These are phyloP conservation scores for Drosophila baimaii DNA, from an alignment of 1,140 invertebrate genomes.

Conservation along the genomic window DNA sequence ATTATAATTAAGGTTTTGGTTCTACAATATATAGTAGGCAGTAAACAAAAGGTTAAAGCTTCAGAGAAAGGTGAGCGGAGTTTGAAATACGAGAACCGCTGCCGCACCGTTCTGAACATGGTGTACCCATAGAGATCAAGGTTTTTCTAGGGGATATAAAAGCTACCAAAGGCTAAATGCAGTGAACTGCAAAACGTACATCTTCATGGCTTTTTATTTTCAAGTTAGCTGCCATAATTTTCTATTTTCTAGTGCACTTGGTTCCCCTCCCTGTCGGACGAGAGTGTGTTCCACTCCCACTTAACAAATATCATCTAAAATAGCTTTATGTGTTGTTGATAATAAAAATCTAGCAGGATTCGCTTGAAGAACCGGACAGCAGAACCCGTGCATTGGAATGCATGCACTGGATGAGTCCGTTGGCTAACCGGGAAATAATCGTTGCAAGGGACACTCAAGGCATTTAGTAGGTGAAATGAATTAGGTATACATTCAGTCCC, in stretches of 20 bases:
- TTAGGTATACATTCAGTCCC: no score
- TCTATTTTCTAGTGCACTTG: not conserved
- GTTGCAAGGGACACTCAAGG: not conserved
- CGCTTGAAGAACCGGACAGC: constrained; percentile 11
- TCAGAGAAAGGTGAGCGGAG: no score
- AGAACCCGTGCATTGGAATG: not conserved
- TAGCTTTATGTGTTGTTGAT: constrained; percentile 67
- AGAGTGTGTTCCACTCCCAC: constrained; percentile 47
- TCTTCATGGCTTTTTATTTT: constrained; percentile 75
- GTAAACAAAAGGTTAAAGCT: no score
- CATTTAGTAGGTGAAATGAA: no score
- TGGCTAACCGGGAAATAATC: not conserved
- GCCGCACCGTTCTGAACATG: no score
- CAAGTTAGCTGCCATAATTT: constrained; percentile 64
- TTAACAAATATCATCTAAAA: constrained; percentile 74
- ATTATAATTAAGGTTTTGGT: no score
- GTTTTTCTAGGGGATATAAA: constrained; percentile 9
- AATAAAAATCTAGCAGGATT: constrained; percentile 59
- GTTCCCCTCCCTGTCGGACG: not conserved
- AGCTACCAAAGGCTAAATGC: constrained; percentile 55
- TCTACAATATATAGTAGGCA: no score
- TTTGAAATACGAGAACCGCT: no score
- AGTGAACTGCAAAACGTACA: constrained; percentile 70
- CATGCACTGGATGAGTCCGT: not conserved
- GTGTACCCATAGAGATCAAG: not conserved